Percentiles rank a stretch among this genome's conserved stretches.
Conservation (phyloP, 1,140 invertebrate genomes). For the Stegodyphus mimosarum region DNA sequence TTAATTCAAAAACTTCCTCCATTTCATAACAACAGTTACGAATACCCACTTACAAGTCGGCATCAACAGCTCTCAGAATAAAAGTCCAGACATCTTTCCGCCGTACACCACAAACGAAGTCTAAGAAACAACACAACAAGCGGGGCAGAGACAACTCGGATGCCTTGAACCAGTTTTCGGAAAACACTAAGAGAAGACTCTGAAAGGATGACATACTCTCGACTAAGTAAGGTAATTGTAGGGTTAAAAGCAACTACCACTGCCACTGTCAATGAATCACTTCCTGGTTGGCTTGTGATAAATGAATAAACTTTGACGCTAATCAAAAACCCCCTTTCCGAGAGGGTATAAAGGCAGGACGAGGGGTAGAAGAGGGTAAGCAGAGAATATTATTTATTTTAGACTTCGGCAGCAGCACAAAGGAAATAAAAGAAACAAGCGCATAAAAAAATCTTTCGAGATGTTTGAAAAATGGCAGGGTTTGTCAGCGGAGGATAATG, state of each 20-base stretch:
- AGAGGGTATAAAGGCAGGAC: background rate
- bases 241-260: constrained; percentile 22
- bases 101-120: too few relatives aligned
- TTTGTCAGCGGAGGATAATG: too few relatives aligned
- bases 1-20: too few relatives aligned
- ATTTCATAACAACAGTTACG: too few relatives aligned
- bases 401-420: background rate
- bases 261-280: constrained; percentile 27
- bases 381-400: background rate
- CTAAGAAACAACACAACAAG: too few relatives aligned
- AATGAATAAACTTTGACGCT: constrained; percentile 6
- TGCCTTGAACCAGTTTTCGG: constrained; percentile 23
- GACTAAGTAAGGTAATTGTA: constrained; percentile 36
- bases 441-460: too few relatives aligned
- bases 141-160: too few relatives aligned
- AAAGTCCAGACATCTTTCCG: too few relatives aligned
- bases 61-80: too few relatives aligned
- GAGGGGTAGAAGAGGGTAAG: background rate
- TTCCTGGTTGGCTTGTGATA: constrained; percentile 28
- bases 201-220: too few relatives aligned
- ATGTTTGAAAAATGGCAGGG: background rate
- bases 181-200: background rate
- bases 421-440: background rate
- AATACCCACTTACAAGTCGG: too few relatives aligned
- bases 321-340: background rate